phyloP scores from a whole-genome alignment of 2,797 vertebrate species.

The Artibeus jamaicensis region DNA sequence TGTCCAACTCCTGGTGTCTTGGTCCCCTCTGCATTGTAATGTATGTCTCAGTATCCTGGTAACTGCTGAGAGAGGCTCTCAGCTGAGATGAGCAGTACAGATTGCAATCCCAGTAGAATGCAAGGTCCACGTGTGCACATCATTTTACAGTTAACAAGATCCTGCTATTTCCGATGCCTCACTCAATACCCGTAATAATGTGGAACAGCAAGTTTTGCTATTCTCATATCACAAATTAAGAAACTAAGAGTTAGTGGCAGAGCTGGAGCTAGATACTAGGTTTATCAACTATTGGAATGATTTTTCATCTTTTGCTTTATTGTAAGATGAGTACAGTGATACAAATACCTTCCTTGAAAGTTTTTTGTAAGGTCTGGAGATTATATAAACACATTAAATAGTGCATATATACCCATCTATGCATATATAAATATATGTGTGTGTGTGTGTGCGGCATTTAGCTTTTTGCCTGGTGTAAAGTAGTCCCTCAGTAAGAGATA shows the following conservation, averaged over 20 bases:
- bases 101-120: background rate
- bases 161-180: conserved; percentile 28
- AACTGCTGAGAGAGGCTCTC: conserved; percentile 40
- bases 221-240: background rate
- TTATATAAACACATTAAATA: background rate
- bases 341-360: background rate
- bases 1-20: conserved; percentile 50
- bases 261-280: background rate
- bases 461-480: background rate
- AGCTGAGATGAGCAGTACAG: background rate
- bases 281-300: background rate
- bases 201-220: background rate
- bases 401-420: background rate
- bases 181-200: background rate
- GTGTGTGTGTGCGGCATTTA: background rate
- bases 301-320: background rate
- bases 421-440: background rate
- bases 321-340: background rate
- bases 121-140: background rate
- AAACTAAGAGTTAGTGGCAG: background rate
- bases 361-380: background rate
- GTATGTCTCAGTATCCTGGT: conserved; percentile 64
- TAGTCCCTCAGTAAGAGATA: background rate
- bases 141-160: conserved; percentile 16
- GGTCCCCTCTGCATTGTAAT: conserved; percentile 53